Evolutionary conservation across 2,888 invertebrate genomes (phyloP).

Genomic region (Sympetrum striolatum): DNA sequence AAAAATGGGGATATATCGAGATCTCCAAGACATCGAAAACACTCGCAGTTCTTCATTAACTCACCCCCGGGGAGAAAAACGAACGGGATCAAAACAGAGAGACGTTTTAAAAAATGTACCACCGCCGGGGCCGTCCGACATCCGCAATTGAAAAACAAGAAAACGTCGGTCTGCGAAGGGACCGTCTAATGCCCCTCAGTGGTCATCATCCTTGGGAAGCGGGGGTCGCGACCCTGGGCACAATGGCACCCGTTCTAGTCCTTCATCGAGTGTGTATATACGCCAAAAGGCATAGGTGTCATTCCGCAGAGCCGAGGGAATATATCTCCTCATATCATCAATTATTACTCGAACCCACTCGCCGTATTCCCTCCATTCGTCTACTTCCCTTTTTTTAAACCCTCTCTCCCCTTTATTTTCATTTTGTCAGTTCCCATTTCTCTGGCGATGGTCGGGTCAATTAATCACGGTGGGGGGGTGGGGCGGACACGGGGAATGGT

Average conservation of each 20-base stretch:
- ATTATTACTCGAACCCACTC: background rate
- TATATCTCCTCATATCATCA: background rate
- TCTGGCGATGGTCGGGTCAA: background rate
- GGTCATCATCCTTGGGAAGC: background rate
- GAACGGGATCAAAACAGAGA: background rate
- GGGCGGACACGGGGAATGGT: background rate
- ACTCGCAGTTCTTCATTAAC: background rate
- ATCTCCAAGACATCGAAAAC: no score
- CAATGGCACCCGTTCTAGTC: background rate
- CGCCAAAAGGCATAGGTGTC: background rate
- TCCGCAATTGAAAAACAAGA: background rate
- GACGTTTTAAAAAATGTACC: background rate
- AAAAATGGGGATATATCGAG: no score
- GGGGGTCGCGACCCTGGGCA: background rate
- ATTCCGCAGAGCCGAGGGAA: background rate
- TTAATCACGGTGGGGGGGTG: background rate
- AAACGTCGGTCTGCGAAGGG: background rate
- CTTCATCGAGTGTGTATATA: background rate
- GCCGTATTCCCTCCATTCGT: background rate
- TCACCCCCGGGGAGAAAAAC: background rate
- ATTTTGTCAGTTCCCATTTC: background rate
- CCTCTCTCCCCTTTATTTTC: background rate
- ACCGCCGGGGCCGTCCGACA: background rate
- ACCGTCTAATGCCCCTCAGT: background rate
- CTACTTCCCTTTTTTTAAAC: background rate